Conservation (phyloP, 2,113 vertebrate genomes). For the Cyprinodon variegatus region DNA sequence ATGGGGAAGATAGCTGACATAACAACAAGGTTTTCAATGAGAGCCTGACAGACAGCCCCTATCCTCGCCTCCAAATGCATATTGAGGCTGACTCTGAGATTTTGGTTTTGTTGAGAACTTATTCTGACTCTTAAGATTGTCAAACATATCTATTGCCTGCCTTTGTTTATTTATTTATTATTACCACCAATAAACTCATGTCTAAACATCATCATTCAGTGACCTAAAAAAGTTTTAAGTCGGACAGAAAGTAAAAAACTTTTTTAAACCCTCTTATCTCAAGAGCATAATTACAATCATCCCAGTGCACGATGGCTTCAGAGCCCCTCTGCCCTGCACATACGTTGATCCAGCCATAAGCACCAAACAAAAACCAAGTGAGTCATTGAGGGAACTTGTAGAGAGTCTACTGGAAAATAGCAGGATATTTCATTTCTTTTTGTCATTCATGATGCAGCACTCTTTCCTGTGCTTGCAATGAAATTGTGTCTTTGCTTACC, state of each 20-base stretch:
- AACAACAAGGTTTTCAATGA: constrained; percentile 34
- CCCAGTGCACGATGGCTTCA: constrained; percentile 45
- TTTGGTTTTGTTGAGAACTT: constrained; percentile 14
- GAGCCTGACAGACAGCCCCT: constrained; percentile 46
- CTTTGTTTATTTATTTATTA: constrained; percentile 15
- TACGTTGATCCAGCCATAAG: constrained; percentile 70
- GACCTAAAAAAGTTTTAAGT: constrained; percentile 14
- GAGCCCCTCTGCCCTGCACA: constrained; percentile 50
- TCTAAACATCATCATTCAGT: constrained; percentile 27
- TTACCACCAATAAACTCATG: neutral
- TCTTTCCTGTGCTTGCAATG: neutral
- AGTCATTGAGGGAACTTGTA: constrained; percentile 33
- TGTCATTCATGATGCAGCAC: constrained; percentile 33
- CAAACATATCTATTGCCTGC: constrained; percentile 38
- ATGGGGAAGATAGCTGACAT: constrained; percentile 50
- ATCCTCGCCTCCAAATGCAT: constrained; percentile 7
- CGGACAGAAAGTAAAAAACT: neutral
- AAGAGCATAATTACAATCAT: constrained; percentile 36
- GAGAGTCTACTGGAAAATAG: constrained; percentile 36
- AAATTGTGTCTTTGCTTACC: constrained; percentile 20
- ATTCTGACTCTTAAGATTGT: constrained; percentile 15
- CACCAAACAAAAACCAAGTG: constrained; percentile 38
- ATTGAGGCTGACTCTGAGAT: constrained; percentile 21
- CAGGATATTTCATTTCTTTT: constrained; percentile 20
- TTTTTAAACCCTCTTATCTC: constrained; percentile 31